A percentile compares a stretch with the other conserved stretches of the same genome.
phyloP scores from a whole-genome alignment of 2,888 invertebrate species.

The Xestia xanthographa region DNA sequence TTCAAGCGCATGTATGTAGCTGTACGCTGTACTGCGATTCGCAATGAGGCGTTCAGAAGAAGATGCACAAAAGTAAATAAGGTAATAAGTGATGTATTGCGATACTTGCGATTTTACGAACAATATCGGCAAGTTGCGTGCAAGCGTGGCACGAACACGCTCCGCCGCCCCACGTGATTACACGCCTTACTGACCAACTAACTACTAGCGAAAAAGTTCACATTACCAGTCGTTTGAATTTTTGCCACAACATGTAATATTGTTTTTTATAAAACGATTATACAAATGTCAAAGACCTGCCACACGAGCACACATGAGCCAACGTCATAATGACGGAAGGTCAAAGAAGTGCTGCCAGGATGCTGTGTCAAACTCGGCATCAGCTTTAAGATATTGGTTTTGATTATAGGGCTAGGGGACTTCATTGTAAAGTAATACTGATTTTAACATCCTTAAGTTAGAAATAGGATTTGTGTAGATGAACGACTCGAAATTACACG shows the following conservation, averaged over 20 bases:
- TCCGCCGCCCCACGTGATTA: constrained; percentile 83
- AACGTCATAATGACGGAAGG: background rate
- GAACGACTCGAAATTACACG: constrained; percentile 1
- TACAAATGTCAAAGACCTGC: constrained; percentile 22
- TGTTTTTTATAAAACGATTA: constrained; percentile 22
- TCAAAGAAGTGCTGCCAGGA: constrained; percentile 3
- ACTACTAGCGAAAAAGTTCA: constrained; percentile 78
- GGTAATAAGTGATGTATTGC: constrained; percentile 61
- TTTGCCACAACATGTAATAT: constrained; percentile 6
- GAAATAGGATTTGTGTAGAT: constrained; percentile 1
- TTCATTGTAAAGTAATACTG: background rate
- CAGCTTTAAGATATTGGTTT: background rate
- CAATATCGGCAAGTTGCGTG: constrained; percentile 76
- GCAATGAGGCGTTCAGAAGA: constrained; percentile 20
- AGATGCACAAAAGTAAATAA: constrained; percentile 59
- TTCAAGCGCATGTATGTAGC: constrained; percentile 6
- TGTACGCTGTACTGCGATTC: background rate
- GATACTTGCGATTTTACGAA: constrained; percentile 61
- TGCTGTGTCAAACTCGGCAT: background rate
- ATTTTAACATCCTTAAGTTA: background rate
- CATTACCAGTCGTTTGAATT: constrained; percentile 37
- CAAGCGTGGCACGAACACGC: constrained; percentile 79
- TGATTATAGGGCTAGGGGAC: background rate
- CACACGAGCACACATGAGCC: background rate
- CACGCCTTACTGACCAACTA: constrained; percentile 84